Evolutionary conservation across 1,140 invertebrate species (phyloP).

Genomic region (Nebria ingens): DNA sequence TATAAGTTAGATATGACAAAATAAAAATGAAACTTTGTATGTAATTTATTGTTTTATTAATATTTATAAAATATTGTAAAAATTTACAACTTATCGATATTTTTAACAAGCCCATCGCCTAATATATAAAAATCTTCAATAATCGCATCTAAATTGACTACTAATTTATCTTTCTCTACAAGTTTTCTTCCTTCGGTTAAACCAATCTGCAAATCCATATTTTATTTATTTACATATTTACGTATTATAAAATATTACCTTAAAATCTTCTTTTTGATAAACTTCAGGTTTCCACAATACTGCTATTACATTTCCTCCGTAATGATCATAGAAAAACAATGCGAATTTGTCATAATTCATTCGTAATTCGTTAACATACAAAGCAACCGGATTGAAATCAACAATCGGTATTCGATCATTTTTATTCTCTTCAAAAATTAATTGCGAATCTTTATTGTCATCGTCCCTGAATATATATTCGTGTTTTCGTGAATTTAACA

Average conservation of each 20-base stretch:
- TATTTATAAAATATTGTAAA: background rate
- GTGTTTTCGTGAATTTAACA: slow-evolving; percentile 42
- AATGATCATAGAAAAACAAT: slow-evolving; percentile 79
- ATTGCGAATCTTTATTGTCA: slow-evolving; percentile 20
- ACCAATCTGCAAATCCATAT: slow-evolving; percentile 52
- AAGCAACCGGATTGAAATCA: slow-evolving; percentile 63
- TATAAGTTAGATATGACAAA: no score
- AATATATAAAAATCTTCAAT: slow-evolving; percentile 63
- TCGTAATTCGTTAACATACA: slow-evolving; percentile 62
- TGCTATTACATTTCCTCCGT: slow-evolving; percentile 69
- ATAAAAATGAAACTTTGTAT: no score
- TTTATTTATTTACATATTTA: slow-evolving; percentile 19
- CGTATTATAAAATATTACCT: slow-evolving; percentile 40
- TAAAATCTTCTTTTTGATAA: slow-evolving; percentile 53
- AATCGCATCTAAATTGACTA: slow-evolving; percentile 53
- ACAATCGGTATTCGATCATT: slow-evolving; percentile 56
- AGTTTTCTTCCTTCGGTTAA: slow-evolving; percentile 39
- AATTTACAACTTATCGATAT: slow-evolving; percentile 30
- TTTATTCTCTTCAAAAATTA: slow-evolving; percentile 18
- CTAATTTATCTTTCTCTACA: slow-evolving; percentile 33
- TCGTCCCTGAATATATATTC: slow-evolving; percentile 30
- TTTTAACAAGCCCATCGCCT: slow-evolving; percentile 48
- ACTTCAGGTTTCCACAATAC: slow-evolving; percentile 70
- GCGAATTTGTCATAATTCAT: slow-evolving; percentile 70
- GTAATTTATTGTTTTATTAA: background rate